Percentiles rank a stretch among this genome's conserved stretches.
Conservation (phyloP, 2,797 vertebrate species). For the Eidolon dupreanum region DNA sequence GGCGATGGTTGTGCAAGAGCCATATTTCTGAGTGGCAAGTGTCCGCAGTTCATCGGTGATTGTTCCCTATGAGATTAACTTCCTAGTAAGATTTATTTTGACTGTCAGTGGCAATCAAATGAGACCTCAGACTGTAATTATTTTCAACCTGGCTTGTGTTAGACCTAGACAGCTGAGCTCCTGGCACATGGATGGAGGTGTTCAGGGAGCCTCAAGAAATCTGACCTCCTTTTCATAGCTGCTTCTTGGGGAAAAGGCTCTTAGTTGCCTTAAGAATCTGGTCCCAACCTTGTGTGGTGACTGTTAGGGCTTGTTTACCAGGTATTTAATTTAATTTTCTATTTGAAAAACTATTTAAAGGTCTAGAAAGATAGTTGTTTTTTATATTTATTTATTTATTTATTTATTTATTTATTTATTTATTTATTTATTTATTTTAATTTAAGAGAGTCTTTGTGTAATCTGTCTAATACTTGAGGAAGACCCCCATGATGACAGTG, state of each 20-base stretch:
- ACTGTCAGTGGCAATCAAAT: neutral
- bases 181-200: neutral
- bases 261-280: neutral
- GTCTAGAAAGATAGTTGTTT: neutral
- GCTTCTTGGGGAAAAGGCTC: neutral
- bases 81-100: neutral
- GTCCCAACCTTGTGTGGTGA: neutral
- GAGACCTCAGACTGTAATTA: neutral
- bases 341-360: neutral
- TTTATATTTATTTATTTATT: no score
- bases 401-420: no score
- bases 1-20: neutral
- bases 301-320: neutral
- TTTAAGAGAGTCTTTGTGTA: neutral
- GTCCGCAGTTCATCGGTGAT: neutral
- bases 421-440: neutral
- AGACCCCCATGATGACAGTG: neutral
- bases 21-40: neutral
- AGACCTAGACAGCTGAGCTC: neutral
- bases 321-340: slow-evolving; percentile 12
- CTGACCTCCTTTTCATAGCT: neutral
- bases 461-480: neutral
- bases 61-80: neutral
- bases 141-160: slow-evolving; percentile 22
- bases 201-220: neutral